Evolutionary conservation across 2,888 invertebrate genomes (phyloP).

Genomic region (Aphrophora alni): DNA sequence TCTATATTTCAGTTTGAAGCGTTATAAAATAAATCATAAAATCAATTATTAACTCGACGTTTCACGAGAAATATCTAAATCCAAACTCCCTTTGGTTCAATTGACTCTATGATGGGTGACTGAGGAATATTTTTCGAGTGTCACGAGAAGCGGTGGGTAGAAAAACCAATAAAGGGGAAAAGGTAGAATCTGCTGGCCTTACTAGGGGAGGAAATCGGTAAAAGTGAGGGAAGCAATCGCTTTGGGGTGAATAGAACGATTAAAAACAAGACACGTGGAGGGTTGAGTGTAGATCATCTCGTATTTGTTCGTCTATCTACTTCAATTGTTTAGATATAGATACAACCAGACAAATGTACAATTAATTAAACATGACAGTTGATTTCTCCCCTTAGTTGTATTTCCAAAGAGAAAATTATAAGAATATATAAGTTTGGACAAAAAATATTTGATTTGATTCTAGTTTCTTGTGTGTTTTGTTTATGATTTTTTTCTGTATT

Average conservation of each 20-base stretch:
- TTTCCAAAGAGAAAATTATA: no score
- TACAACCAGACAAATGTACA: neutral
- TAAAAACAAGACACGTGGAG: constrained; percentile 6
- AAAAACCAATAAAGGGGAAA: constrained; percentile 5
- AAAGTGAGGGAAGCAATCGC: neutral
- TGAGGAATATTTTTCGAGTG: neutral
- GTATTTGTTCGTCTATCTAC: neutral
- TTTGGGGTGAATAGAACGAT: neutral
- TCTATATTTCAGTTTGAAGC: no score
- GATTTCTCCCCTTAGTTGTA: neutral
- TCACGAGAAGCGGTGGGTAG: neutral
- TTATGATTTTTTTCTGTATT: no score
- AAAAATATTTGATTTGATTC: no score
- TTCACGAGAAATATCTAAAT: no score
- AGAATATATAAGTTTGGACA: no score
- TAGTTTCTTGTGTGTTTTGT: no score
- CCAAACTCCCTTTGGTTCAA: neutral
- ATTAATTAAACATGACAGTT: neutral
- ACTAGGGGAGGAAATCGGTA: neutral
- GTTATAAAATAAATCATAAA: no score
- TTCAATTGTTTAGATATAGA: neutral
- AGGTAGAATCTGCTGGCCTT: neutral
- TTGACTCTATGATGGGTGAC: neutral
- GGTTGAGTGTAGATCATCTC: neutral
- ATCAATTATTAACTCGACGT: no score